Evolutionary conservation across 2,797 vertebrate species (phyloP).

Genomic region (Synaphobranchus kaupii): DNA sequence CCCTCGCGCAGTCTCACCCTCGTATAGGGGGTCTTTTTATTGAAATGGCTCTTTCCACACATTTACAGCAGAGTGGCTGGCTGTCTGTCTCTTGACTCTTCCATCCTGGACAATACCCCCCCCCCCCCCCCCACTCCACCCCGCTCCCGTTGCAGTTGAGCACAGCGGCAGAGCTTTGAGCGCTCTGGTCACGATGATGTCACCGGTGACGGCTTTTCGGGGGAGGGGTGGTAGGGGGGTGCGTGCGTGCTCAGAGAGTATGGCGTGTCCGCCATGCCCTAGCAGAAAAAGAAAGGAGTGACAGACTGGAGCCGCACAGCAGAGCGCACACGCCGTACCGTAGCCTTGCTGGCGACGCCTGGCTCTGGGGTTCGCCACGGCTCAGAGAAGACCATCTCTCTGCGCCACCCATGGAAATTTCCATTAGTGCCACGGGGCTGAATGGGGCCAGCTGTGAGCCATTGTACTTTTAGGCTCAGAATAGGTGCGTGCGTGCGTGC

Average conservation of each 20-base stretch:
- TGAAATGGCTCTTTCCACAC: background rate
- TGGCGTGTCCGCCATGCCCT: background rate
- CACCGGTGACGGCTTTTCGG: background rate
- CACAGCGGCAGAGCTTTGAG: background rate
- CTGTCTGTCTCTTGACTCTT: background rate
- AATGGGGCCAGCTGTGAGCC: constrained; percentile 2
- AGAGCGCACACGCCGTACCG: background rate
- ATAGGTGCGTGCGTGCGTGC: background rate
- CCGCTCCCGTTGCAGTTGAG: background rate
- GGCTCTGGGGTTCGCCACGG: background rate
- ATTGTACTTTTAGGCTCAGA: background rate
- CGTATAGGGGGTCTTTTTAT: background rate
- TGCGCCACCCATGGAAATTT: background rate
- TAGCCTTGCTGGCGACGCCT: background rate
- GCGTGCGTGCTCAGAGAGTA: background rate
- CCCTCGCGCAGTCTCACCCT: background rate
- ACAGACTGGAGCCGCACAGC: background rate
- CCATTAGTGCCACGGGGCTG: background rate
- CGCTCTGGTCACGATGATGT: background rate
- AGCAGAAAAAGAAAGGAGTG: background rate
- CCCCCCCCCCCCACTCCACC: too few relatives aligned
- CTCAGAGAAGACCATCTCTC: background rate
- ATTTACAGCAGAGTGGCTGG: background rate
- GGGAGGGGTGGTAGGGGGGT: background rate
- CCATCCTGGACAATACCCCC: background rate